A percentile compares a stretch with the other conserved stretches of the same genome.
phyloP scores from a whole-genome alignment of 2,888 invertebrate genomes.

The Hirtodrosophila confusa region DNA sequence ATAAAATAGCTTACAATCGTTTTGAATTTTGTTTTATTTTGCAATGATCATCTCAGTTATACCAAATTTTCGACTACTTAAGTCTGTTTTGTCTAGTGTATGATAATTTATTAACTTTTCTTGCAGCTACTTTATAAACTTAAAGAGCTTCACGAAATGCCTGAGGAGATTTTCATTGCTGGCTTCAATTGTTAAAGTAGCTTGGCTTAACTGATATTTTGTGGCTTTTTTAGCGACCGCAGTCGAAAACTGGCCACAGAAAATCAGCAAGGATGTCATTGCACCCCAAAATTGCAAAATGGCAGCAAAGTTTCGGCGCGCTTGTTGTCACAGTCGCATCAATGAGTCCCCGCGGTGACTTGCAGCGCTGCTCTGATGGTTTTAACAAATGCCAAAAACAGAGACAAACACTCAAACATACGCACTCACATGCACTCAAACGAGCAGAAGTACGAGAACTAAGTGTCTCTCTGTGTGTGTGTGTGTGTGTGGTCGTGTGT shows the following conservation, averaged over 20 bases:
- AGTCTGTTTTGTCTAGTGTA: too few relatives aligned
- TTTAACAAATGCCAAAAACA: slow-evolving; percentile 74
- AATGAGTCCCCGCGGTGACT: slow-evolving; percentile 67
- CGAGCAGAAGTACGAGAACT: slow-evolving; percentile 13
- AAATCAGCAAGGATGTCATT: slow-evolving; percentile 61
- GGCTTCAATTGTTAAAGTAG: slow-evolving; percentile 16
- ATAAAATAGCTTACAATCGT: too few relatives aligned
- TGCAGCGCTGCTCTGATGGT: slow-evolving; percentile 45
- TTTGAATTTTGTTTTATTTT: too few relatives aligned
- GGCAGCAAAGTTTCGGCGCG: slow-evolving; percentile 51
- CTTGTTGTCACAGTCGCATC: slow-evolving; percentile 66
- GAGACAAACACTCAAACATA: slow-evolving; percentile 16
- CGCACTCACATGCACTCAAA: slow-evolving; percentile 8
- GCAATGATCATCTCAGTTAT: too few relatives aligned
- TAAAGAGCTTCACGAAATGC: too few relatives aligned
- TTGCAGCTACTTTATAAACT: too few relatives aligned
- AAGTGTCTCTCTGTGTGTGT: slow-evolving; percentile 6
- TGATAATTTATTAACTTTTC: too few relatives aligned
- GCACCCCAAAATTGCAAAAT: slow-evolving; percentile 38
- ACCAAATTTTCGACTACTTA: too few relatives aligned
- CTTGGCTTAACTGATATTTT: slow-evolving; percentile 7
- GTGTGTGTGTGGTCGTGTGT: slow-evolving; percentile 18
- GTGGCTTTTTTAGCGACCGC: slow-evolving; percentile 12
- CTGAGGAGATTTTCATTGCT: not conserved
- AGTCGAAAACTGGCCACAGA: slow-evolving; percentile 30